phyloP scores from a whole-genome alignment of 2,888 invertebrate genomes.

The Drosophila algonquin region DNA sequence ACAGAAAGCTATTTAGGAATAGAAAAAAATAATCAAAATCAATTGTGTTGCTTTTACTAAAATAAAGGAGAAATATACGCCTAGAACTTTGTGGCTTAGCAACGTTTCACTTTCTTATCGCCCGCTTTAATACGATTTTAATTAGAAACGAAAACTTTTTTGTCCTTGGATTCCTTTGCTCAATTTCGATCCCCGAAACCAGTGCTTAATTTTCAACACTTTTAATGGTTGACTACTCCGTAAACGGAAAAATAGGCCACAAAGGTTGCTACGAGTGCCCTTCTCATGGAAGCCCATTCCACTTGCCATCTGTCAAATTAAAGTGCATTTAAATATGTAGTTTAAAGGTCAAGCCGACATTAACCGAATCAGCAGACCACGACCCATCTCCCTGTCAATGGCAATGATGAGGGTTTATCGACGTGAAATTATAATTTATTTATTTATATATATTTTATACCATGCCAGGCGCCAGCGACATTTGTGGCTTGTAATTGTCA shows the following conservation, averaged over 20 bases:
- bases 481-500: no score
- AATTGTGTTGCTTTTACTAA: constrained; percentile 43
- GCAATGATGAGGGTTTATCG: constrained; percentile 39
- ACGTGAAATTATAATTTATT: constrained; percentile 20
- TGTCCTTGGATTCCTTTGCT: constrained; percentile 29
- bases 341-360: constrained; percentile 3
- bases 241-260: constrained; percentile 12
- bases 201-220: constrained; percentile 25
- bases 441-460: no score
- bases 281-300: not conserved
- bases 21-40: constrained; percentile 27
- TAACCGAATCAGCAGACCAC: not conserved
- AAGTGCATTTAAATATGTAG: constrained; percentile 31
- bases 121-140: constrained; percentile 46
- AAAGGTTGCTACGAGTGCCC: no score
- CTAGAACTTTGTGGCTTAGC: constrained; percentile 42
- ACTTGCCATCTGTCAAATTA: constrained; percentile 27
- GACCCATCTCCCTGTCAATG: constrained; percentile 21
- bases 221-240: constrained; percentile 42
- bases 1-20: constrained; percentile 6
- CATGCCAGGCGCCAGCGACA: no score
- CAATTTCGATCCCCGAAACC: constrained; percentile 8
- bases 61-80: constrained; percentile 15
- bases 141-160: constrained; percentile 56
- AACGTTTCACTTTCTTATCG: constrained; percentile 29